These are phyloP conservation scores for Seriola rivoliana DNA, from an alignment of 2,113 vertebrate genomes.

Conservation along the genomic window DNA sequence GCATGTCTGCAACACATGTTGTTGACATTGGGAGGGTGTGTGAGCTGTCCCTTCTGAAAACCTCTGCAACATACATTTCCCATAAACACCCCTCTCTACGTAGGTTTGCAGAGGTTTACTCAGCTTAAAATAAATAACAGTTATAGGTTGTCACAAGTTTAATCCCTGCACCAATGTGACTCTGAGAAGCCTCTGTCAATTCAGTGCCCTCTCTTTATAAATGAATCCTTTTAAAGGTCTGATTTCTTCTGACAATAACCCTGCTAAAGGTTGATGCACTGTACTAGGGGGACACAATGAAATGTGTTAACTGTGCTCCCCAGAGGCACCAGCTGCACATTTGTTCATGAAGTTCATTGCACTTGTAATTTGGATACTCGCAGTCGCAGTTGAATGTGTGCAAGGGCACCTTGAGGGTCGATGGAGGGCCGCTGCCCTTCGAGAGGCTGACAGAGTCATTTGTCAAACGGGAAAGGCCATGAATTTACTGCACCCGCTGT, in stretches of 20 bases:
- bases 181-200: not conserved
- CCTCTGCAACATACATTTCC: not conserved
- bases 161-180: not conserved
- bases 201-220: not conserved
- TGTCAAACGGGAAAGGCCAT: conserved; percentile 75
- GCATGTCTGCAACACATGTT: too few species aligned
- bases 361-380: conserved; percentile 24
- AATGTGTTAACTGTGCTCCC: conserved; percentile 45
- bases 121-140: too few species aligned
- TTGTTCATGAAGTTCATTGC: conserved; percentile 42
- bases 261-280: conserved; percentile 21
- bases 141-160: not conserved
- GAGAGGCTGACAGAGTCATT: conserved; percentile 78
- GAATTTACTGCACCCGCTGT: conserved; percentile 72
- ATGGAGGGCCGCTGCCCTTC: conserved; percentile 66
- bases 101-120: not conserved
- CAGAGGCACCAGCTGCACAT: conserved; percentile 35
- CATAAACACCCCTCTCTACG: not conserved
- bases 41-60: too few species aligned
- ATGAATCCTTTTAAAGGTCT: conserved; percentile 18
- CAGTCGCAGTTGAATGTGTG: conserved; percentile 23
- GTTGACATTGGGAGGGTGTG: too few species aligned
- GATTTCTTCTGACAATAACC: conserved; percentile 10
- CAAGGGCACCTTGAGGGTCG: conserved; percentile 81
- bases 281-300: conserved; percentile 25